These are phyloP conservation scores for Agrochola litura DNA, from an alignment of 2,888 invertebrate species.

Conservation along the genomic window DNA sequence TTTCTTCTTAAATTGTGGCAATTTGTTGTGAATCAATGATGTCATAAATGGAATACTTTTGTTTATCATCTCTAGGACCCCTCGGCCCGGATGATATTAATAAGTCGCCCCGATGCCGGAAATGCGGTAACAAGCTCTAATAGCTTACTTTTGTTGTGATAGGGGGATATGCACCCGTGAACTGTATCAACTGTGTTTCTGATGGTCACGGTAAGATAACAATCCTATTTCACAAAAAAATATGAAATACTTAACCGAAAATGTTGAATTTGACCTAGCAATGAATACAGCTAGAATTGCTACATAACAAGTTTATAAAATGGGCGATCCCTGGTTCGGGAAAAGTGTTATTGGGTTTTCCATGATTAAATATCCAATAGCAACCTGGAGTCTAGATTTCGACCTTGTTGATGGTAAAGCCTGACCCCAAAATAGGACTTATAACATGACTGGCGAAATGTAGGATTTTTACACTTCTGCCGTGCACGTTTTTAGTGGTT, in stretches of 20 bases:
- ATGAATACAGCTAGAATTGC: not conserved
- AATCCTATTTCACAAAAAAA: not conserved
- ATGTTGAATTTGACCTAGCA: not conserved
- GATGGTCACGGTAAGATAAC: not conserved
- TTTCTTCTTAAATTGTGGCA: not conserved
- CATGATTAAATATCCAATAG: not conserved
- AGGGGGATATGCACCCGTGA: constrained; percentile 8
- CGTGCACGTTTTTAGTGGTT: too few species aligned
- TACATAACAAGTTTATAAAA: not conserved
- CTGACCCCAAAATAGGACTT: too few species aligned
- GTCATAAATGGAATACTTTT: not conserved
- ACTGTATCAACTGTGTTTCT: not conserved
- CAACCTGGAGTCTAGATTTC: not conserved
- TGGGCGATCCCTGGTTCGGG: not conserved
- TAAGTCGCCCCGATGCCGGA: constrained; percentile 26
- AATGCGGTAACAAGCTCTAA: constrained; percentile 39
- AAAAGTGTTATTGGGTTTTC: not conserved
- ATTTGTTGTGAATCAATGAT: not conserved
- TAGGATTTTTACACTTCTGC: not conserved
- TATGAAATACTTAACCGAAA: not conserved
- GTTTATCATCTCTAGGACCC: constrained; percentile 15
- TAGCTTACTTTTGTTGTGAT: constrained; percentile 19
- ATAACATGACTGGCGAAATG: not conserved
- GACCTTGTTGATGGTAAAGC: not conserved
- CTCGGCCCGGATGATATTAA: constrained; percentile 6